These are phyloP conservation scores for Platycercus adscitus DNA, from an alignment of 2,113 vertebrate genomes.

Conservation along the genomic window DNA sequence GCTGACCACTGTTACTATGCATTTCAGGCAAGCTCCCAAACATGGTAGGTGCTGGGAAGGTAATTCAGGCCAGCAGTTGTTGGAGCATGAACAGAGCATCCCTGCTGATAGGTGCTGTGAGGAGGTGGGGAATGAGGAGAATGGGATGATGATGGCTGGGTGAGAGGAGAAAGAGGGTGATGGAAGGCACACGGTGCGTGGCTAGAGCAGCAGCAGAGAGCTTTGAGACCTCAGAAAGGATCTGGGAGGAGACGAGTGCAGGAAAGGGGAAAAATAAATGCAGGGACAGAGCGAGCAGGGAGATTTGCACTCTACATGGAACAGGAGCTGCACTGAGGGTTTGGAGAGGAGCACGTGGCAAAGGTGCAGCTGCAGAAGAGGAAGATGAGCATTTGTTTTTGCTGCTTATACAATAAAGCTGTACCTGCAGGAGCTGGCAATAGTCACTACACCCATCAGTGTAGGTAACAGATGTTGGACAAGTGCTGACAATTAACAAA, in stretches of 20 bases:
- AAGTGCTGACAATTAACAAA: not conserved
- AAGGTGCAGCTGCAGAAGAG: not conserved
- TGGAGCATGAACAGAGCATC: not conserved
- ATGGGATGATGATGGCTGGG: fast-evolving
- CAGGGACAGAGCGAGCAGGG: not conserved
- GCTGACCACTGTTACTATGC: not conserved
- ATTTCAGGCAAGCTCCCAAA: not conserved
- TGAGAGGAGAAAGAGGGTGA: not conserved
- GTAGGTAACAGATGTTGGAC: not conserved
- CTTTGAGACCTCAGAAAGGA: not conserved
- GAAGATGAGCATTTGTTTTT: not conserved
- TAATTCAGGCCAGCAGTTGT: not conserved
- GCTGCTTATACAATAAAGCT: not conserved
- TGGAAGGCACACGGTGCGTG: fast-evolving
- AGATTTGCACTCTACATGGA: not conserved
- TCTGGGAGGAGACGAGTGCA: not conserved
- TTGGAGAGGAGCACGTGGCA: not conserved
- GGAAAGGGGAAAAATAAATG: not conserved
- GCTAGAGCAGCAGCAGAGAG: not conserved
- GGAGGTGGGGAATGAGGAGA: not conserved
- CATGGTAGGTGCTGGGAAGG: fast-evolving
- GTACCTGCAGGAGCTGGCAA: not conserved
- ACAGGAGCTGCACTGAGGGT: not conserved
- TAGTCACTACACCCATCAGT: not conserved
- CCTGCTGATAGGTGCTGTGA: fast-evolving